Evolutionary conservation across 2,113 vertebrate genomes (phyloP).

Genomic region (Phalacrocorax carbo): DNA sequence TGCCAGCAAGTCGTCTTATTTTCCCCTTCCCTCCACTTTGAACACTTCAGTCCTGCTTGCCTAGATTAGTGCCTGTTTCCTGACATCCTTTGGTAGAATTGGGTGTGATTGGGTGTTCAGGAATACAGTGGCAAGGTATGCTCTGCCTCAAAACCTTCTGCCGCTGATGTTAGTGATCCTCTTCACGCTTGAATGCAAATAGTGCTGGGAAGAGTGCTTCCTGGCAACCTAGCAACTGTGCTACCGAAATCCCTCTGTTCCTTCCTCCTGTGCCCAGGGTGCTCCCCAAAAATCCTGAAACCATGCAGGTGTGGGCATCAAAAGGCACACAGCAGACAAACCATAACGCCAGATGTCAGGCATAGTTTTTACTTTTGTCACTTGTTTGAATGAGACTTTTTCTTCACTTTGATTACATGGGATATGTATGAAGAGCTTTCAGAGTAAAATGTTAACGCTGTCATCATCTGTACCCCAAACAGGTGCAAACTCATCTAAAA

Average conservation of each 20-base stretch:
- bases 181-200: background rate
- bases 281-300: background rate
- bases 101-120: background rate
- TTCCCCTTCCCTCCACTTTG: background rate
- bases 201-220: background rate
- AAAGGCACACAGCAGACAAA: background rate
- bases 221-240: background rate
- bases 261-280: background rate
- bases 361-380: background rate
- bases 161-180: background rate
- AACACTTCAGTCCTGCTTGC: fast-evolving
- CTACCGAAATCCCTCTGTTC: background rate
- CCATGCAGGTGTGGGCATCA: fast-evolving
- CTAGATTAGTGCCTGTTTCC: background rate
- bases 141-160: background rate
- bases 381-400: background rate
- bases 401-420: background rate
- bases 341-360: background rate
- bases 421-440: background rate
- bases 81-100: background rate
- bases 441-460: background rate
- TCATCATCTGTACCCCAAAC: background rate
- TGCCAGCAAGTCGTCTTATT: background rate
- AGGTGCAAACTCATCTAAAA: background rate
- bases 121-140: fast-evolving